Percentiles rank a stretch among this genome's conserved stretches.
Evolutionary conservation across 30 jellyfish, hydroid and myxozoan genomes (phyloP).

Genomic region (Turritopsis dohrnii): DNA sequence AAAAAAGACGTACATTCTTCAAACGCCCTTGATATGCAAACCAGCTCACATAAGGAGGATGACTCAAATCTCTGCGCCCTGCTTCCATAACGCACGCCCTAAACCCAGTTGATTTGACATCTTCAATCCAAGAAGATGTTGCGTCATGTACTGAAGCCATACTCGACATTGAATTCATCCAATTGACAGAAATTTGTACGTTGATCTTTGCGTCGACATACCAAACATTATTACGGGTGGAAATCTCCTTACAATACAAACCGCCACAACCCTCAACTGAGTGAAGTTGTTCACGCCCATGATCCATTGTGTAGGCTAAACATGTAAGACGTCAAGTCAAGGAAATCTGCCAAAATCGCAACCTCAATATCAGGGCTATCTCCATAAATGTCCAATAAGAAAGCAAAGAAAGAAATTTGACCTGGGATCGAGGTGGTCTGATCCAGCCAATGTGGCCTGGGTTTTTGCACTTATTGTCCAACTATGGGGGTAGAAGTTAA

Average conservation of each 20-base stretch:
- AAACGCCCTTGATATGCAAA: slow-evolving; percentile 23
- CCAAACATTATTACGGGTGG: slow-evolving; percentile 16
- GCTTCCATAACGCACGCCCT: slow-evolving; percentile 31
- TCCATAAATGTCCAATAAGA: no score
- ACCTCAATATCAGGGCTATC: no score
- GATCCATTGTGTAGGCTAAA: neutral
- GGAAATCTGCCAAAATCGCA: no score
- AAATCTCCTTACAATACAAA: neutral
- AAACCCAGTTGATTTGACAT: slow-evolving; percentile 7
- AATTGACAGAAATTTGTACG: slow-evolving; percentile 22
- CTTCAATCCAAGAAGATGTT: slow-evolving; percentile 20
- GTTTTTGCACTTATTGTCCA: no score
- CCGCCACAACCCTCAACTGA: slow-evolving; percentile 11
- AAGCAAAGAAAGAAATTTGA: no score
- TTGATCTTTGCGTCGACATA: slow-evolving; percentile 12
- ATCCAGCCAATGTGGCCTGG: no score
- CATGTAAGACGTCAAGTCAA: neutral
- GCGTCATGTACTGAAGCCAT: slow-evolving; percentile 16
- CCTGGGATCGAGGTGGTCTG: no score
- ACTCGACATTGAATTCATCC: slow-evolving; percentile 5
- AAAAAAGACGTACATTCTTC: neutral
- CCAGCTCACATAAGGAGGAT: slow-evolving; percentile 23
- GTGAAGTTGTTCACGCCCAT: slow-evolving; percentile 17
- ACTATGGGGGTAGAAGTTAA: no score
- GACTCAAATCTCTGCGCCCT: neutral